phyloP scores from a whole-genome alignment of 2,888 invertebrate genomes.

The Volucella bombylans region DNA sequence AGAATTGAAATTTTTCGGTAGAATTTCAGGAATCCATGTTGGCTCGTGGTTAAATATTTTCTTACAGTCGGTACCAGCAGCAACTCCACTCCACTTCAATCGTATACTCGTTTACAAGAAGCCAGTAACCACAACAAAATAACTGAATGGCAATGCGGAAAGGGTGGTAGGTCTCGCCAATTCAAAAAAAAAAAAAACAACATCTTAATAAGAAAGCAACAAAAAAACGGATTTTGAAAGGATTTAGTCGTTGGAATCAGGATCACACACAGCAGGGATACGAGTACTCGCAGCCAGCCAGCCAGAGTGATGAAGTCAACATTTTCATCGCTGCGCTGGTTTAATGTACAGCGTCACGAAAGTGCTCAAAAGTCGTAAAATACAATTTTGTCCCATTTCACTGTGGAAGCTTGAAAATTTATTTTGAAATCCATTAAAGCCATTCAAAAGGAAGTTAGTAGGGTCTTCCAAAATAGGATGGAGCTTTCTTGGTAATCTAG shows the following conservation, averaged over 20 bases:
- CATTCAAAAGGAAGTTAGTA: no score
- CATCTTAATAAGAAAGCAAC: constrained; percentile 9
- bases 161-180: constrained; percentile 8
- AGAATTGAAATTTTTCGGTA: constrained; percentile 63
- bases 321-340: background rate
- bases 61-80: constrained; percentile 9
- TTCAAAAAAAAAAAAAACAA: constrained; percentile 21
- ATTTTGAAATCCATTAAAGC: no score
- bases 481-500: no score
- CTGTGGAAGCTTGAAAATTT: no score
- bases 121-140: constrained; percentile 54
- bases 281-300: background rate
- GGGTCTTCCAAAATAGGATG: no score
- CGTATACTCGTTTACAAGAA: constrained; percentile 6
- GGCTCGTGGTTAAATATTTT: constrained; percentile 45
- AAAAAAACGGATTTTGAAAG: constrained; percentile 45
- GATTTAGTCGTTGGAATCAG: constrained; percentile 36
- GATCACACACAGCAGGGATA: constrained; percentile 2
- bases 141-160: constrained; percentile 38
- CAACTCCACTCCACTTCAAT: background rate
- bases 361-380: constrained; percentile 52
- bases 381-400: constrained; percentile 21
- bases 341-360: constrained; percentile 14
- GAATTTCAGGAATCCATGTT: constrained; percentile 41
- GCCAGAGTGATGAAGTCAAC: background rate